These are phyloP conservation scores for Cyrtodaria siliqua DNA, from an alignment of 2,888 invertebrate genomes.

Conservation along the genomic window DNA sequence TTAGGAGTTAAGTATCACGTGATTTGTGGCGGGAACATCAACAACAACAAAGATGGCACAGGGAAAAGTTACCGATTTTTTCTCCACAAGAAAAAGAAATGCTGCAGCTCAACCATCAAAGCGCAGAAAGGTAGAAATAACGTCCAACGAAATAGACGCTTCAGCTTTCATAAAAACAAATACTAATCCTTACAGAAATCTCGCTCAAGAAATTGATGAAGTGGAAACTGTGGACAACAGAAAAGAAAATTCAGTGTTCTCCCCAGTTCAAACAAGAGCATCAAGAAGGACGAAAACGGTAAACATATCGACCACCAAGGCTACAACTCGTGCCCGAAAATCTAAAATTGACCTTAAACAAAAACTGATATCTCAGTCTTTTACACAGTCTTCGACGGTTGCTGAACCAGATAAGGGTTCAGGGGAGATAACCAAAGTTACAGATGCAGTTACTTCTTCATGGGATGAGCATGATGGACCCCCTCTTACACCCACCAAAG, in stretches of 20 bases:
- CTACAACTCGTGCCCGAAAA: conserved; percentile 48
- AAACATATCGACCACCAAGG: neutral
- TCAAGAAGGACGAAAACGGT: conserved; percentile 45
- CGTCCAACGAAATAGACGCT: conserved; percentile 41
- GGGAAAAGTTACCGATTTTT: conserved; percentile 79
- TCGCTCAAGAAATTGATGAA: conserved; percentile 10
- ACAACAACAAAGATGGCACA: conserved; percentile 80
- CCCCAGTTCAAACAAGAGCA: conserved; percentile 56
- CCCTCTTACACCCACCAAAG: conserved; percentile 50
- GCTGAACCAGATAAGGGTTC: neutral
- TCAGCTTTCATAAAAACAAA: conserved; percentile 48
- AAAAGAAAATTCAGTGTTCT: conserved; percentile 50
- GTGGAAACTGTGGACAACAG: conserved; percentile 9
- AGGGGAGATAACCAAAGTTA: neutral
- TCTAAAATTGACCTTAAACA: conserved; percentile 49
- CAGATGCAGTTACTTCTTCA: conserved; percentile 60
- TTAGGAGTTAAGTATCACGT: conserved; percentile 52
- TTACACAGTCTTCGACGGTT: neutral
- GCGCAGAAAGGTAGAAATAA: conserved; percentile 75
- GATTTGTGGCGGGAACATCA: conserved; percentile 62
- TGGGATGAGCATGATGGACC: conserved; percentile 75
- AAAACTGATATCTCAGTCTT: conserved; percentile 25
- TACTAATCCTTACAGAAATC: conserved; percentile 37
- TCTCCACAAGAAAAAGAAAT: conserved; percentile 75
- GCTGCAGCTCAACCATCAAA: conserved; percentile 76